phyloP scores from a whole-genome alignment of 1,140 invertebrate species.

The Bursaphelenchus mucronatus region DNA sequence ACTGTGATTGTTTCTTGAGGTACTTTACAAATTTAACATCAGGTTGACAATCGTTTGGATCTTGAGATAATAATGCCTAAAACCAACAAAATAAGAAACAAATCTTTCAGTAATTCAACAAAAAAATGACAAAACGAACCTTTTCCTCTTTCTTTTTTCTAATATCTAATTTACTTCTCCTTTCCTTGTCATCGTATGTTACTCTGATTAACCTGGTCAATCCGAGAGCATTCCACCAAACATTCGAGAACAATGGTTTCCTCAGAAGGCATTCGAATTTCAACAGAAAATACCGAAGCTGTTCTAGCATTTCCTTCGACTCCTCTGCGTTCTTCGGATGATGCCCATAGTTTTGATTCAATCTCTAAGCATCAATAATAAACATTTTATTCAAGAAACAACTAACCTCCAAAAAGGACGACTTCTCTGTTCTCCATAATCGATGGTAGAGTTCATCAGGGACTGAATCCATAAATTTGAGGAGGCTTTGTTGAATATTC shows the following conservation, averaged over 20 bases:
- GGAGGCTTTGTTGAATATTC: constrained; percentile 34
- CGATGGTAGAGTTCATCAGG: constrained; percentile 49
- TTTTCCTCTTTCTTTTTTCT: constrained; percentile 38
- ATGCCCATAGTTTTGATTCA: background rate
- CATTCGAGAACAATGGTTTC: constrained; percentile 40
- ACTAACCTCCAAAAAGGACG: constrained; percentile 24
- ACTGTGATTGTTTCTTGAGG: constrained; percentile 1
- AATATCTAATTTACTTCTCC: constrained; percentile 26
- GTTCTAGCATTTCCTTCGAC: background rate
- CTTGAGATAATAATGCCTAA: constrained; percentile 21
- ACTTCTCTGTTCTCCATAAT: constrained; percentile 36
- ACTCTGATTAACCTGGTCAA: constrained; percentile 34
- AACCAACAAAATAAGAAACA: constrained; percentile 26
- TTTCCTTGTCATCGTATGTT: constrained; percentile 32
- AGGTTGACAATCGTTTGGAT: constrained; percentile 10
- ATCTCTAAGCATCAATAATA: background rate
- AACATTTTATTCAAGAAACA: background rate
- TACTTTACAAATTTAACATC: constrained; percentile 47
- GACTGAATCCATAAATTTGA: constrained; percentile 30
- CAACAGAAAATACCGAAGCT: constrained; percentile 27
- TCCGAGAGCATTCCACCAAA: constrained; percentile 47
- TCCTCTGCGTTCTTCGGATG: no score
- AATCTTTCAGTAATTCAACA: background rate
- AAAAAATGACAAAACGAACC: constrained; percentile 11
- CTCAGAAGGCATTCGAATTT: constrained; percentile 38